Conservation (phyloP, 2,888 invertebrate species). For the Chrysodeixis includens region DNA sequence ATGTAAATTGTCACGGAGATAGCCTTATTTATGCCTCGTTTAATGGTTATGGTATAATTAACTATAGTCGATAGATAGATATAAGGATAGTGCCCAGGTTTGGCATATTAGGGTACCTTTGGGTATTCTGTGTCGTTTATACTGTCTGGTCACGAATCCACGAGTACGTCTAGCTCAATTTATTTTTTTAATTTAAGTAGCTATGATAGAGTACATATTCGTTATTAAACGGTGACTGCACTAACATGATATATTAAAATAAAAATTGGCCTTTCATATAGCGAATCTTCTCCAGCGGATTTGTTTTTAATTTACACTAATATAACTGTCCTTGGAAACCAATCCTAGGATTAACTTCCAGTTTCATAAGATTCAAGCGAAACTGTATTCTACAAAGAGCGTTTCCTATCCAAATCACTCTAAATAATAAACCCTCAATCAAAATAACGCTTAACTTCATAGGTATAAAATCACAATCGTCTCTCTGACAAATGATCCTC, state of each 20-base stretch:
- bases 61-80: background rate
- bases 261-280: no score
- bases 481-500: background rate
- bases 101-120: conserved; percentile 4
- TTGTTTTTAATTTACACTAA: no score
- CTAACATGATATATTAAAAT: no score
- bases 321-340: no score
- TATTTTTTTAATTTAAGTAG: background rate
- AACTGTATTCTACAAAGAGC: no score
- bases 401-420: no score
- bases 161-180: background rate
- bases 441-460: background rate
- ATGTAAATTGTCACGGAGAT: conserved; percentile 23
- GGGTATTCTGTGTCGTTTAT: background rate
- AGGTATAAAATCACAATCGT: background rate
- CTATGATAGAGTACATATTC: background rate
- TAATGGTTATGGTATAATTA: conserved; percentile 17
- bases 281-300: no score
- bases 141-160: background rate
- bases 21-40: conserved; percentile 27
- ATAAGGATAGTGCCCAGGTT: background rate
- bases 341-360: no score
- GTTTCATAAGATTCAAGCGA: no score
- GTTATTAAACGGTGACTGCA: no score
- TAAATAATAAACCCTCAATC: background rate